phyloP scores from a whole-genome alignment of 2,888 invertebrate species.

The Neoascia interrupta region DNA sequence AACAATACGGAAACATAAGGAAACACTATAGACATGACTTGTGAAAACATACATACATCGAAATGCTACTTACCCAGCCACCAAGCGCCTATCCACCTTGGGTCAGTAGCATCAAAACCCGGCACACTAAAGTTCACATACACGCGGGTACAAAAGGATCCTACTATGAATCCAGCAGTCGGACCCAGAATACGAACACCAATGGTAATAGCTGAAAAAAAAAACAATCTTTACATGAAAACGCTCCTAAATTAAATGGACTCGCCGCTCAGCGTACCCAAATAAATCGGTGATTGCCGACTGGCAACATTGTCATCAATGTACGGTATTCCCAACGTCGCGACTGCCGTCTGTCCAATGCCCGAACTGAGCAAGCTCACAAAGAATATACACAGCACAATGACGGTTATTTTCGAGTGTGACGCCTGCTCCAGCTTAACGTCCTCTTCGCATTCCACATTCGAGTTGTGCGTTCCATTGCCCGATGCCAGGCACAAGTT shows the following conservation, averaged over 20 bases:
- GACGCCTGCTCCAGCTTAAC: conserved; percentile 84
- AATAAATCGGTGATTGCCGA: conserved; percentile 94
- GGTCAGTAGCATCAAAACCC: conserved; percentile 88
- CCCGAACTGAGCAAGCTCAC: conserved; percentile 92
- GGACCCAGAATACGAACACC: conserved; percentile 95
- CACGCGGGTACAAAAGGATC: conserved; percentile 92
- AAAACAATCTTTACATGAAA: conserved; percentile 72
- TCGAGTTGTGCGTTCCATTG: conserved; percentile 44
- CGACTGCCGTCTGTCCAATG: conserved; percentile 95
- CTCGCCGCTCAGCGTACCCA: conserved; percentile 82
- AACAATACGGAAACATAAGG: no score
- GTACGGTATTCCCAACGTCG: conserved; percentile 95
- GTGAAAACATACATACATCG: conserved; percentile 16
- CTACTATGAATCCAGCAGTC: conserved; percentile 93
- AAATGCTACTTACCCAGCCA: conserved; percentile 83
- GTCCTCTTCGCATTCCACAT: conserved; percentile 82
- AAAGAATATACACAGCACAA: conserved; percentile 93
- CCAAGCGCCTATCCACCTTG: conserved; percentile 98
- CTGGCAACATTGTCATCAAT: conserved; percentile 96
- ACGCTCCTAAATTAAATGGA: neutral
- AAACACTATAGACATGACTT: no score
- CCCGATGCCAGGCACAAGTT: conserved; percentile 77
- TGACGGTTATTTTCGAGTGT: conserved; percentile 88
- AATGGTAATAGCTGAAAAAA: conserved; percentile 89
- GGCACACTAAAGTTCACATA: conserved; percentile 91